A percentile compares a stretch with the other conserved stretches of the same genome.
Evolutionary conservation across 2,888 invertebrate genomes (phyloP).

Genomic region (Eulithis prunata): DNA sequence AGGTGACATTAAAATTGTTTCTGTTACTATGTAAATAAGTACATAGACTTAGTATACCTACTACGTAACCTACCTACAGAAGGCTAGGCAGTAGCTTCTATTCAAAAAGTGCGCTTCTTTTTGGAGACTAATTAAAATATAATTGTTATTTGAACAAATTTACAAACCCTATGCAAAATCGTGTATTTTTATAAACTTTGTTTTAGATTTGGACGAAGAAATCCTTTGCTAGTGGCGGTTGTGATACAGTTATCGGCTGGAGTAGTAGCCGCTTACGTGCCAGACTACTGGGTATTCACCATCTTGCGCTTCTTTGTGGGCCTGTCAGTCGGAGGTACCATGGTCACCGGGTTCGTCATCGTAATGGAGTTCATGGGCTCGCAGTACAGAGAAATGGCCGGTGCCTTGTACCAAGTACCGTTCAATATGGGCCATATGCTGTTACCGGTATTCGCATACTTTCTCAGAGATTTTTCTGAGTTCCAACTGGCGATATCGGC

Average conservation of each 20-base stretch:
- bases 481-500: slow-evolving; percentile 88
- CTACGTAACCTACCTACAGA: not conserved
- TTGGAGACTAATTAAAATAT: too few species aligned
- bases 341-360: slow-evolving; percentile 86
- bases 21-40: not conserved
- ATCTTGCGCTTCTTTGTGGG: slow-evolving; percentile 88
- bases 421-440: slow-evolving; percentile 88
- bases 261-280: slow-evolving; percentile 86
- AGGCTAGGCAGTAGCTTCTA: slow-evolving; percentile 1
- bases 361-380: slow-evolving; percentile 88
- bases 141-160: too few species aligned
- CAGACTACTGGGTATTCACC: slow-evolving; percentile 86
- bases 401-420: slow-evolving; percentile 87
- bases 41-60: too few species aligned
- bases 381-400: slow-evolving; percentile 81
- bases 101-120: not conserved
- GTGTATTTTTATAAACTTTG: slow-evolving; percentile 5
- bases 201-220: slow-evolving; percentile 89
- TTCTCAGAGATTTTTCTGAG: slow-evolving; percentile 85
- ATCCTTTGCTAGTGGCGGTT: slow-evolving; percentile 88
- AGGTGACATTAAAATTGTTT: slow-evolving; percentile 80
- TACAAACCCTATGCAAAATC: too few species aligned
- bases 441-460: slow-evolving; percentile 86
- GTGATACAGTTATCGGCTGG: slow-evolving; percentile 89
- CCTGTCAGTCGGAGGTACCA: slow-evolving; percentile 91